Evolutionary conservation across 2,797 vertebrate species (phyloP).

Genomic region (Platalea minor): DNA sequence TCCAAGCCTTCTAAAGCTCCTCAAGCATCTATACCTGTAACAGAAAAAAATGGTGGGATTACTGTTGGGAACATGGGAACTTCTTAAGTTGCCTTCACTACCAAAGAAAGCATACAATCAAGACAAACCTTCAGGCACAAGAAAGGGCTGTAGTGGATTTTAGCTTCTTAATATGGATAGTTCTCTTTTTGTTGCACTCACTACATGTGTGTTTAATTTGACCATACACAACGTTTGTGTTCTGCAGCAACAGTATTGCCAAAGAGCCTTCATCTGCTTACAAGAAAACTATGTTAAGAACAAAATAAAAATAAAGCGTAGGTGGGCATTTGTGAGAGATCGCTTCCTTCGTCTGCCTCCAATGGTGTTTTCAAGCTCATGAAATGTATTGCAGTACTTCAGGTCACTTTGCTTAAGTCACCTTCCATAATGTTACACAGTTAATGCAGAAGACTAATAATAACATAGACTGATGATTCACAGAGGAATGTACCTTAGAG

Average conservation of each 20-base stretch:
- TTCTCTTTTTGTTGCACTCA: neutral
- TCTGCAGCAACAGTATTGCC: neutral
- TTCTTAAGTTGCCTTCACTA: neutral
- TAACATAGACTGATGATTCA: neutral
- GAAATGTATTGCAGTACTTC: neutral
- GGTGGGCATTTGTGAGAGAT: neutral
- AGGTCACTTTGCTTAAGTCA: slow-evolving; percentile 18
- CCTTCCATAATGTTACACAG: neutral
- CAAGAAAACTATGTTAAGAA: neutral
- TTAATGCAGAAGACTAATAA: neutral
- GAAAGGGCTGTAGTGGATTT: neutral
- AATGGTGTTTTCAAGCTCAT: neutral
- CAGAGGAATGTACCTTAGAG: neutral
- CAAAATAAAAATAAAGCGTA: neutral
- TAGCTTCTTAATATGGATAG: neutral
- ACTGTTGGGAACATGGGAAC: neutral
- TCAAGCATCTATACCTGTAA: neutral
- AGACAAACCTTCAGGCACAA: neutral
- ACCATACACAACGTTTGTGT: neutral
- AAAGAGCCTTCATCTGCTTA: neutral
- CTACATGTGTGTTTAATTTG: neutral
- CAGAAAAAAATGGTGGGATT: neutral
- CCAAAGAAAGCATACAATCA: neutral
- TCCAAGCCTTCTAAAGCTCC: neutral
- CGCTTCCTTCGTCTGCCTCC: neutral